Base-by-base conservation (phyloP, 2,888 invertebrate genomes). In the Chloroclysta siterata region DNA sequence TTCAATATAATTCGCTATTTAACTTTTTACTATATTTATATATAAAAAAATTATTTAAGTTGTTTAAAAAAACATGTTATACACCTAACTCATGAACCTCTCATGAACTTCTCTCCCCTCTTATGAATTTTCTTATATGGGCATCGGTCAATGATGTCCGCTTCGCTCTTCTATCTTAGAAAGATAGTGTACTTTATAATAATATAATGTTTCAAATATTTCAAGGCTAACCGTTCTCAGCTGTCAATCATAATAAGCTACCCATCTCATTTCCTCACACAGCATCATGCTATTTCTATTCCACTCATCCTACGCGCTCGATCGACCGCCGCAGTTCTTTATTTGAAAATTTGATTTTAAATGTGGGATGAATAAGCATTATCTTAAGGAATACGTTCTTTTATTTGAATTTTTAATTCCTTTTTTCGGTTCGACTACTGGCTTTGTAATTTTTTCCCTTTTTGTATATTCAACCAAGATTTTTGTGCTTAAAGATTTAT, bases 191-290 rank as follows among this genome's bases (percentile, higher is more conserved):
- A 92, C 92, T 93, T 91, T 90, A 90, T 91, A 92, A 89, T 90
- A 91, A 90, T 93, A 92, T 92, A 92, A 93, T 92, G 93, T 92
- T 93, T 92, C 92, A 92, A 93, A 92, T 93, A 93, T 93, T 93
- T 92, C 93, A 93, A 93, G 93, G 93, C 89, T 90, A 91, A 91
- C 91, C 92, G 92, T 91, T 92, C 92, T 92, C 89, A 93, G 90
- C 93, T 93, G 93, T 93, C 93, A 93, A 93, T 93, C 93, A 93
- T 93, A 91, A 91, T 91, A 91, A 89, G 88, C 86, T 89, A 87
- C 85, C 86, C 78, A 79, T 90, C 92, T 87, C 86, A 81, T 76
- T 91, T 87, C 75, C 77, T 78, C 84, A 74, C 80, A 83, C 81
- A 77, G 77, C 79, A 79, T 77, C 75, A 72, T 66, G 72, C 74